Percentiles rank a stretch among this genome's conserved stretches.
Conservation (phyloP, 2,797 vertebrate genomes). For the Coilia nasus region DNA sequence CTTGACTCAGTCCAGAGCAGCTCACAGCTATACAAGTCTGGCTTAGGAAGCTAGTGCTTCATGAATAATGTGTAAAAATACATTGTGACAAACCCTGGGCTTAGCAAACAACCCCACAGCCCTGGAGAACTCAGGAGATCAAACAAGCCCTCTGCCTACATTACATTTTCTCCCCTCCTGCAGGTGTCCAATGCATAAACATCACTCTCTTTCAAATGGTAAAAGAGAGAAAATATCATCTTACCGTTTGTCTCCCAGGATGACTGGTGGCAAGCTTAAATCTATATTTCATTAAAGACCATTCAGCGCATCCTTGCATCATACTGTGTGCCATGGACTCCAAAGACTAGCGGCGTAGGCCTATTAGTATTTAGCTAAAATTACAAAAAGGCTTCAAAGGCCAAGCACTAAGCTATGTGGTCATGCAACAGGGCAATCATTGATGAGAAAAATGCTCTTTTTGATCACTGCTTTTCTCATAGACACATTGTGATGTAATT, state of each 20-base stretch:
- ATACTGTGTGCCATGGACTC: background rate
- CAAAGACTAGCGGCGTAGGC: background rate
- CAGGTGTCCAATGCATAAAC: constrained; percentile 50
- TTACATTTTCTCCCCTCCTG: constrained; percentile 30
- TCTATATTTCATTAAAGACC: constrained; percentile 40
- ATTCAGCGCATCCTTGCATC: constrained; percentile 10
- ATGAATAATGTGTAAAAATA: constrained; percentile 39
- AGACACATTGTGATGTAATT: background rate
- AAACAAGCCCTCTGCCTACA: constrained; percentile 29
- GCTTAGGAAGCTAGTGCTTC: constrained; percentile 29
- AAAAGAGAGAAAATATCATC: constrained; percentile 16
- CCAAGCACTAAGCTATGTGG: background rate
- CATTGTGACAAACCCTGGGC: constrained; percentile 45
- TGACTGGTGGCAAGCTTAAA: constrained; percentile 35
- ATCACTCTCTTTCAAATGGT: constrained; percentile 43
- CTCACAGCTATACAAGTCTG: constrained; percentile 29
- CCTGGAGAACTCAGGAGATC: constrained; percentile 29
- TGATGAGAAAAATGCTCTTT: background rate
- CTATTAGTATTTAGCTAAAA: constrained; percentile 8
- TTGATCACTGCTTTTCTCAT: constrained; percentile 17
- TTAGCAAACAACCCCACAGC: constrained; percentile 34
- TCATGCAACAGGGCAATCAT: background rate
- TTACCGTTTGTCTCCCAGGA: constrained; percentile 1
- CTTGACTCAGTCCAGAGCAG: background rate
- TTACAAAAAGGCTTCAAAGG: constrained; percentile 9